phyloP scores from a whole-genome alignment of 2,113 vertebrate species.

The Nibea albiflora region DNA sequence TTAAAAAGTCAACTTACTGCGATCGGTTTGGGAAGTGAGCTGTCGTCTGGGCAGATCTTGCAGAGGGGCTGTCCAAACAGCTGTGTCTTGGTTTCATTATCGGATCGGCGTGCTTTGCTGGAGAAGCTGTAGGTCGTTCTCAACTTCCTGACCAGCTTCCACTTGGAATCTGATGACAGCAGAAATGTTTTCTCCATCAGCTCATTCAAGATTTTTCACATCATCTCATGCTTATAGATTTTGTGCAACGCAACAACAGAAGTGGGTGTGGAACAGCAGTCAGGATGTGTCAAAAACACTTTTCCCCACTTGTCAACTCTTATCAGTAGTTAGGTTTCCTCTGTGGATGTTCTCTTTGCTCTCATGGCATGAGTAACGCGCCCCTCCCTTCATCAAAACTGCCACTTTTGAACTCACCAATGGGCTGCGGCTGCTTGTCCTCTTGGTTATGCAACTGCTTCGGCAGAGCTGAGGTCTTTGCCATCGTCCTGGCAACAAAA shows the following conservation, averaged over 20 bases:
- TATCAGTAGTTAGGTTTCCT: conserved; percentile 10
- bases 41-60: conserved; percentile 83
- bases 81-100: conserved; percentile 74
- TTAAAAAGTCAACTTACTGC: conserved; percentile 80
- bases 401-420: conserved; percentile 89
- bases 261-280: not conserved
- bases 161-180: conserved; percentile 83
- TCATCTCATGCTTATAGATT: not conserved
- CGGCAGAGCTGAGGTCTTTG: conserved; percentile 76
- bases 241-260: not conserved
- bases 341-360: conserved; percentile 30
- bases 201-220: not conserved
- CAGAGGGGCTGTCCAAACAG: conserved; percentile 91
- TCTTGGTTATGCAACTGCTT: conserved; percentile 80
- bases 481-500: conserved; percentile 85
- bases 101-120: conserved; percentile 64
- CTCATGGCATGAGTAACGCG: not conserved
- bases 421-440: conserved; percentile 74
- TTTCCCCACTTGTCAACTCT: conserved; percentile 6
- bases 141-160: conserved; percentile 82
- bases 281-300: not conserved
- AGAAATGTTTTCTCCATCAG: conserved; percentile 33
- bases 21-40: conserved; percentile 88
- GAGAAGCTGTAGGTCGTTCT: conserved; percentile 79
- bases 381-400: conserved; percentile 17